Evolutionary conservation across 2,113 vertebrate genomes (phyloP), one percentile per base, ranked within the genome.

Genomic region (Orycteropus afer): DNA sequence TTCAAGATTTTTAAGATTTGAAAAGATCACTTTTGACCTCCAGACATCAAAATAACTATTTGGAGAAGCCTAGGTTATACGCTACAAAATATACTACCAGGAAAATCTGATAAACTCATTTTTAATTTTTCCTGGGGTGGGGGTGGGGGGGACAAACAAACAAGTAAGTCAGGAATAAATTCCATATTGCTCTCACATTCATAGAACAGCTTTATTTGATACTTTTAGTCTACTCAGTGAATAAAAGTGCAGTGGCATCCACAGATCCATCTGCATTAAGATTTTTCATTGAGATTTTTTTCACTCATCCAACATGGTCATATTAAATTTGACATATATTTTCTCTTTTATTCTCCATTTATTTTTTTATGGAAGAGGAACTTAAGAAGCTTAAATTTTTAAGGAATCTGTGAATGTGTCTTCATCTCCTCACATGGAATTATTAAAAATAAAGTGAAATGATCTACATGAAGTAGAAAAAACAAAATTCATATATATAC

Each of bases 271-370:
- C 96, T 94, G 97, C 32, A 32, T 86, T 91, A 89, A 23, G 94
- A 88, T 69, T 94, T 93, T 94, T 97, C 84, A 76, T 81, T 86
- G 96, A 97, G 97, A 79, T 40, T 5, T 17, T 95, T 80, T 63
- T 13, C 53, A 76, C 86, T 73, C 86, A 88, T 93, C 89, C 95
- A 86, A 87, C 57, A 20, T 0, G 5, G 27, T n/a, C 45, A 29
- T 15, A 63, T 29, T 13, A 53, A 76, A 59, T 20, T 40, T 80
- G 27, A 87, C 17, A 0, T 12, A 12, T 13, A 49, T 45, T 63
- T 59, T 82, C 74, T 83, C 77, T 18, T 29, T 29, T 11, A 2
- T 2, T 11, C 53, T 29, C 45, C 20, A 17, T 25, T 37, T 42
- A 11, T 32, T 40, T 15, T 12, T 57, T 25, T 77, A 34, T 4